Base-by-base conservation (phyloP, 53 echinoderm and acorn worm species). In the Stichopus horrens region DNA sequence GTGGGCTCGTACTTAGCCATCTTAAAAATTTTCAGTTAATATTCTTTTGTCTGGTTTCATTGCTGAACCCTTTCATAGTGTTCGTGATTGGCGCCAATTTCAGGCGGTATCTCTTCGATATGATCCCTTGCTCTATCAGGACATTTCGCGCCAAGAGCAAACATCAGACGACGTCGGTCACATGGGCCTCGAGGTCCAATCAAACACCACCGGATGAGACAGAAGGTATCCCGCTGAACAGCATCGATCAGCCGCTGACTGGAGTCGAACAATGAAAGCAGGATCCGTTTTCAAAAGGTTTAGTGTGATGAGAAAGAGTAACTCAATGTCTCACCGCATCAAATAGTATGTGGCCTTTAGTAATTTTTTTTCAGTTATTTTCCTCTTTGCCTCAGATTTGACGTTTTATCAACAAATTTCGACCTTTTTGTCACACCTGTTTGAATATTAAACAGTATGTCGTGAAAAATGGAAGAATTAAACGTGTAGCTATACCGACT, bases 11-110 rank as follows among this genome's bases (percentile, higher is more conserved):
- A 13, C 66, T 59, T 59, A 51, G 9, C 14, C 85, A 85, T 51
- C 52, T 85, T 65, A 85, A 67, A 67, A 66, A 66, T 59, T 85
- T 85, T 7, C 85, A 85, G 16, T 59, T 58, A 53, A 85, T 85
- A 85, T 85, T 85, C 18, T 85, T 66, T 11, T 85, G 85, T 18
- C 66, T 85, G 20, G 85, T 85, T 52, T 85, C 85, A 18, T 52
- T 85, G 9, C 20, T 85, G 20, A 85, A 85, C 52, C 85, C 85
- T 51, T 85, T 85, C 66, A 85, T 85, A 21, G 85, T 85, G 10
- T 85, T 85, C n/a, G 85, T 85, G 52, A 67, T 85, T 53, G 85
- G 85, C 21, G 85, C 85, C 66, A 85, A 85, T 16, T 85, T 85
- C 85, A 63, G 85, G 52, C 60, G 85, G 23, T 85, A 66, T 16